phyloP scores from a whole-genome alignment of 2,888 invertebrate genomes.

The Pollenia angustigena region DNA sequence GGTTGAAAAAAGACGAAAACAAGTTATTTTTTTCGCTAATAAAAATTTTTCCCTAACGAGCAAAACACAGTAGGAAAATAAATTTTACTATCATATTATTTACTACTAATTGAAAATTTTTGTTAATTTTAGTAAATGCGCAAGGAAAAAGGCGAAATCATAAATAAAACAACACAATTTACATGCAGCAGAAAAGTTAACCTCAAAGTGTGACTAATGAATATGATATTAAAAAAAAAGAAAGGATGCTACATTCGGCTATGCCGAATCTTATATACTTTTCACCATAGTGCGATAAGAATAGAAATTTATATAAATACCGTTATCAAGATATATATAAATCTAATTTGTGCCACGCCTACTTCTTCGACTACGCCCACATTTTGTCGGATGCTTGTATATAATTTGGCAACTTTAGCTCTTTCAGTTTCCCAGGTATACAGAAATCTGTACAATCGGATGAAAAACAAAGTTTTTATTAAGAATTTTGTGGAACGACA shows the following conservation, averaged over 20 bases:
- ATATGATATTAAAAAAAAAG: neutral
- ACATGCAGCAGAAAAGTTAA: neutral
- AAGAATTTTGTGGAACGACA: too few relatives aligned
- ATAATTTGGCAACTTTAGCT: too few relatives aligned
- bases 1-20: slow-evolving; percentile 9
- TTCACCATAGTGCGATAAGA: too few relatives aligned
- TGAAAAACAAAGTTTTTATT: too few relatives aligned
- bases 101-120: slow-evolving; percentile 34
- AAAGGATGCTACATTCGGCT: too few relatives aligned
- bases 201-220: slow-evolving; percentile 2
- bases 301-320: too few relatives aligned
- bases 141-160: neutral
- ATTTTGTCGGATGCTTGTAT: too few relatives aligned
- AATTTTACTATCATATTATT: slow-evolving; percentile 24
- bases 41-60: slow-evolving; percentile 48
- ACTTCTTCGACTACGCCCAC: too few relatives aligned
- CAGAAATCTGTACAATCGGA: too few relatives aligned
- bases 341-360: too few relatives aligned
- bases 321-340: too few relatives aligned
- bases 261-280: neutral
- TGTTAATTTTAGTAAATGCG: neutral
- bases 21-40: neutral
- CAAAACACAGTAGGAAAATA: slow-evolving; percentile 41
- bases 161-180: neutral
- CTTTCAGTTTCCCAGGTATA: too few relatives aligned